Evolutionary conservation across 2,888 invertebrate genomes (phyloP).

Genomic region (Tuberolachnus salignus): DNA sequence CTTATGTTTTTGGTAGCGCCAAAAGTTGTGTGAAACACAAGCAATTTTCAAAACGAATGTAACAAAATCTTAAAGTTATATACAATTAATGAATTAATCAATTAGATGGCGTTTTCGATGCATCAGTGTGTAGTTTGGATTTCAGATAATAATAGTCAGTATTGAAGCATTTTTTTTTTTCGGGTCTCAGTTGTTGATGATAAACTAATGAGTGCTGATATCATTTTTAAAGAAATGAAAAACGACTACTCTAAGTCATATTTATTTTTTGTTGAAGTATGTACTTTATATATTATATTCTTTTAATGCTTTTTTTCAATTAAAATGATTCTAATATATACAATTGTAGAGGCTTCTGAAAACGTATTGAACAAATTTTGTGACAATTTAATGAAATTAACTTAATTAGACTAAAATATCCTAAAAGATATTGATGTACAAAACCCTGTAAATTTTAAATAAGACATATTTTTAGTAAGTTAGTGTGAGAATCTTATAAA

Average conservation of each 20-base stretch:
- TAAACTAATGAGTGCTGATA: neutral
- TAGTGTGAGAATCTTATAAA: neutral
- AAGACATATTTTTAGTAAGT: neutral
- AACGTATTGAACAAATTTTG: neutral
- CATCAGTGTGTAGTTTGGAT: too few species aligned
- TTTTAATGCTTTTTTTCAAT: conserved; percentile 16
- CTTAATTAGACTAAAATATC: neutral
- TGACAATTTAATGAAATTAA: neutral
- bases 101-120: too few species aligned
- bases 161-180: too few species aligned
- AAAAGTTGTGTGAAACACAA: too few species aligned
- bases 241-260: neutral
- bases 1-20: too few species aligned
- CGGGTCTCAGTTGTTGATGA: conserved; percentile 1
- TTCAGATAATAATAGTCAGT: too few species aligned
- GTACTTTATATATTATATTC: conserved; percentile 4
- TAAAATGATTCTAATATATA: neutral
- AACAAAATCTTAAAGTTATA: too few species aligned
- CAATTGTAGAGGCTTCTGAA: neutral
- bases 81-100: too few species aligned
- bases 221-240: neutral
- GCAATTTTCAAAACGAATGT: too few species aligned
- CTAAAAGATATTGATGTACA: neutral
- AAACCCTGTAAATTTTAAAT: neutral
- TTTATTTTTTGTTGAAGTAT: conserved; percentile 8